These are phyloP conservation scores for Heliconius erato DNA, from an alignment of 2,888 invertebrate species.

Conservation along the genomic window DNA sequence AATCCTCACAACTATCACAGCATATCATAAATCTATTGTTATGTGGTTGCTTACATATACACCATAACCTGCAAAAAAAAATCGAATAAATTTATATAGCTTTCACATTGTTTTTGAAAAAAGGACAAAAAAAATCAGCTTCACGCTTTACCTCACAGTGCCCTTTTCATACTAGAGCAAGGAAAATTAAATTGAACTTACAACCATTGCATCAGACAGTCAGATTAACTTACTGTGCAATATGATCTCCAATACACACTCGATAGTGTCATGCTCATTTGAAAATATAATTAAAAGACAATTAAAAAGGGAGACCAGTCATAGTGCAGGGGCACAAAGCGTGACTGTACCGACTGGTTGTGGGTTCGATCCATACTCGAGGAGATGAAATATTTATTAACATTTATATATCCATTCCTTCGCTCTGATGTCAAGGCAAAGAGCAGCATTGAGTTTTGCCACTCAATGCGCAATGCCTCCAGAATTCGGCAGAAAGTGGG, in stretches of 20 bases:
- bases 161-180: no score
- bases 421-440: no score
- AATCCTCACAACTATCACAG: slow-evolving; percentile 97
- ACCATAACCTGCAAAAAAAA: slow-evolving; percentile 90
- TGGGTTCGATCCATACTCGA: no score
- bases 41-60: slow-evolving; percentile 97
- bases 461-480: no score
- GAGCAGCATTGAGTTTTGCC: no score
- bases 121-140: background rate
- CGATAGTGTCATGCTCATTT: background rate
- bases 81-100: background rate
- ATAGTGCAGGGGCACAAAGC: no score
- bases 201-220: background rate
- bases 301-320: background rate
- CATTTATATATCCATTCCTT: no score
- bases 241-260: background rate
- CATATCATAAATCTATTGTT: slow-evolving; percentile 99
- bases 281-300: background rate
- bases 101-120: background rate
- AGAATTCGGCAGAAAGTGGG: no score
- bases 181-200: background rate
- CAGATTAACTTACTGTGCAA: background rate
- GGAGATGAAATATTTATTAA: no score
- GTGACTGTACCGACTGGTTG: no score
- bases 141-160: no score